Evolutionary conservation across 2,113 vertebrate genomes (phyloP).

Genomic region (Mionectes macconnelli): DNA sequence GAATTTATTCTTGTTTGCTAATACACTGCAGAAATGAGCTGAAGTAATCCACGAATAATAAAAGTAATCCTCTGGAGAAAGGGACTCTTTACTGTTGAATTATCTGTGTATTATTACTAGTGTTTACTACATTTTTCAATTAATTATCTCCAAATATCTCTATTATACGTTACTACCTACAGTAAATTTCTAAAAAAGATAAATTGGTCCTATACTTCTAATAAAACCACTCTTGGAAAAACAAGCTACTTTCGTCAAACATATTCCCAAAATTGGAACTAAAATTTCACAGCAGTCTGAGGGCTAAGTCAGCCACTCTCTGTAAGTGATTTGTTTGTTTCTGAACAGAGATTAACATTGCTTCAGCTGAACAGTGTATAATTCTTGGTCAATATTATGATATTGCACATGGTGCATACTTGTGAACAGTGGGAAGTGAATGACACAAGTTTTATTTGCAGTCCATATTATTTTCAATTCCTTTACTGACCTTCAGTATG

Average conservation of each 20-base stretch:
- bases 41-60: background rate
- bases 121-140: background rate
- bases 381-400: background rate
- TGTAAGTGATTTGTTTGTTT: background rate
- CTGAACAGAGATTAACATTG: background rate
- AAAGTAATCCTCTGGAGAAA: background rate
- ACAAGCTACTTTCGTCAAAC: background rate
- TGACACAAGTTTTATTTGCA: background rate
- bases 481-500: background rate
- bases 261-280: background rate
- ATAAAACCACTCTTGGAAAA: background rate
- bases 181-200: background rate
- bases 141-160: background rate
- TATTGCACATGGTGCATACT: accelerated
- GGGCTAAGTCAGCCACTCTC: background rate
- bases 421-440: background rate
- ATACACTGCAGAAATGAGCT: background rate
- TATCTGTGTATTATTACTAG: background rate
- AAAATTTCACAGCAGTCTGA: background rate
- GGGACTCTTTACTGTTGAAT: background rate
- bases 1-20: background rate
- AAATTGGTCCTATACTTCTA: background rate
- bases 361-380: background rate
- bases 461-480: background rate
- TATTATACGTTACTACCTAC: background rate